Evolutionary conservation across 2,113 vertebrate species (phyloP), one percentile per base, ranked within the genome.

Genomic region (Bubo scandiacus): DNA sequence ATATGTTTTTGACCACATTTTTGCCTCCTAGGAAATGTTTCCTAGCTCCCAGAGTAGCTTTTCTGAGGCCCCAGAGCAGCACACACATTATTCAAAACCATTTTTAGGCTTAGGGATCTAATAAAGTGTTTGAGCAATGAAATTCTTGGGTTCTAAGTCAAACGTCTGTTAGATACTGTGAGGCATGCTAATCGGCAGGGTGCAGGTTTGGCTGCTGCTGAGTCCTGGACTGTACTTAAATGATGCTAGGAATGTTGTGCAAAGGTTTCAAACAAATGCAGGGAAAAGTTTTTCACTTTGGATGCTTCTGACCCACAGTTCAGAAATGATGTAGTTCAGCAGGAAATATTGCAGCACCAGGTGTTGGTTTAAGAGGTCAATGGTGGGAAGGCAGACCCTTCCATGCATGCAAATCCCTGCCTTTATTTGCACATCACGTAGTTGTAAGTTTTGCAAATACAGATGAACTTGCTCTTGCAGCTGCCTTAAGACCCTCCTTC

Each of bases 21-120:
- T 97, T 98, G 51, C 93, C 95, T 97, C 92, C 79, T 95, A 90
- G 94, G 97, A 98, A 97, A 96, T 94, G 95, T 96, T 98, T 94
- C 80, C 71, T 81, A 71, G 52, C 86, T 98, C 94, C 89, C 90
- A 96, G 88, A 97, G 92, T 91, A 96, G 91, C 78, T 91, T 94
- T 92, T 90, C 86, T 92, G 96, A 96, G 80, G 43, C 65, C 95
- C 88, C 94, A 93, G 93, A 97, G 94, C 81, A 62, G 85, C 66
- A 58, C 52, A 92, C 45, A 25, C 23, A 66, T 96, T 92, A 94
- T 36, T 82, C 92, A 94, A 95, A 96, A 86, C 20, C 65, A 67
- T 65, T 94, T 96, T 94, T 95, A 66, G 93, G 73, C 68, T 92
- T 65, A 86, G 67, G 52, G 62, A 86, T 79, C 61, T 94, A 97